Evolutionary conservation across 2,113 vertebrate species (phyloP), one percentile per base, ranked within the genome.

Genomic region (Anarrhichthys ocellatus): DNA sequence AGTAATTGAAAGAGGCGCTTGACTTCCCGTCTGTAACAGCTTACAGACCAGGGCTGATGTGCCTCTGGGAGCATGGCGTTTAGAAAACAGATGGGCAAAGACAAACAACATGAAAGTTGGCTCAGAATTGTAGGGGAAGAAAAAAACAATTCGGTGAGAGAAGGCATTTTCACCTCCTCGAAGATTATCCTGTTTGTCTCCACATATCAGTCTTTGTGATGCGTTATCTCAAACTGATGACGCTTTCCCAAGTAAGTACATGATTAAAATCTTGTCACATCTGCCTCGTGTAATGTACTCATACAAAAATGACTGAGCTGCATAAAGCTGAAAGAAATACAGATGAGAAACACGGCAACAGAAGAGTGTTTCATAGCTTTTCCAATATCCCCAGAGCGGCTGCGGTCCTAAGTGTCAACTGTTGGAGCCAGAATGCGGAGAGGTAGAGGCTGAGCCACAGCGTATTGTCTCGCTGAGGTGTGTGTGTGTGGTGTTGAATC

Each of bases 1-100:
- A 91, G 89, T 91, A 92, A 93, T 94, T 93, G 92, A 94, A 94
- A 92, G 90, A 93, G 87, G 88, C 90, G 88, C 91, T 95, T 94
- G 93, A 91, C 92, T 94, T 93, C 83, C 88, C 76, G 59, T 85
- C 87, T 90, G 91, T 88, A 92, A 92, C 92, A 73, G 84, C 91
- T 88, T 88, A 91, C 89, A 90, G 89, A 90, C 81, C 83, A 42
- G 67, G 77, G 56, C 83, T 90, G 89, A 83, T 93, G 76, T 83
- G 87, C 80, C 78, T 87, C 78, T 15, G 87, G 81, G 83, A 87
- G 78, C 83, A 76, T 64, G 76, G 81, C 82, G 80, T 94, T 94
- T 91, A 90, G 90, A 84, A 91, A 90, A 91, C 90, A 93, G 92
- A 92, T 90, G 89, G 89, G 81, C 82, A 85, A 87, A 93, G 87